Conservation (phyloP, 2,797 vertebrate genomes). For the Lates japonicus region DNA sequence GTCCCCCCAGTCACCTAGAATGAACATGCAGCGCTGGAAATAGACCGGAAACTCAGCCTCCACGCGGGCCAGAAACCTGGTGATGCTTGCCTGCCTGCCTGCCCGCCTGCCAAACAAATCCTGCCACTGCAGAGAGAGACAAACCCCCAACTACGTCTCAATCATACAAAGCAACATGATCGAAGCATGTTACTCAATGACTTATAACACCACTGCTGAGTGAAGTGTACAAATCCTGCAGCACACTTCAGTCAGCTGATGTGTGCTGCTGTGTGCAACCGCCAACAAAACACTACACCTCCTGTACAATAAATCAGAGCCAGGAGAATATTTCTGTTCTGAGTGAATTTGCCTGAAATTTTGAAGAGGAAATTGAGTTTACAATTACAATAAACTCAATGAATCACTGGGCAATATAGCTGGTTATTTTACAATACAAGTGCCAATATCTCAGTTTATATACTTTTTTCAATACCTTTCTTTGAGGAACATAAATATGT, state of each 20-base stretch:
- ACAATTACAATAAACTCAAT: background rate
- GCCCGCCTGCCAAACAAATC: slow-evolving; percentile 64
- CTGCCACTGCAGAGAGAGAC: slow-evolving; percentile 38
- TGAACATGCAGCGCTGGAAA: slow-evolving; percentile 81
- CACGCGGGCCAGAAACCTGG: slow-evolving; percentile 66
- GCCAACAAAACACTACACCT: slow-evolving; percentile 41
- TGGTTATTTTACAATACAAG: background rate
- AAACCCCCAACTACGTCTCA: slow-evolving; percentile 47
- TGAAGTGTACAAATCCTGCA: slow-evolving; percentile 40
- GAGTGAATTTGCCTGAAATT: background rate
- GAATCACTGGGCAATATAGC: background rate
- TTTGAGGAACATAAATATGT: background rate
- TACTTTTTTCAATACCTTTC: background rate
- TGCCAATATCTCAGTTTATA: background rate
- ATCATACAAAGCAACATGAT: slow-evolving; percentile 64
- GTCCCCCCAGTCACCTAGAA: slow-evolving; percentile 81
- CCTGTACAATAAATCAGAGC: slow-evolving; percentile 56
- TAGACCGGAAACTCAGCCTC: slow-evolving; percentile 81
- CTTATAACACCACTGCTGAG: slow-evolving; percentile 42
- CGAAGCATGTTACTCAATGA: slow-evolving; percentile 62
- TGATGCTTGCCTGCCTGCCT: slow-evolving; percentile 61
- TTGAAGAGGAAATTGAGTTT: background rate
- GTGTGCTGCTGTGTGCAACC: slow-evolving; percentile 50
- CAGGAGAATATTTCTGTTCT: slow-evolving; percentile 15
- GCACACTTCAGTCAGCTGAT: slow-evolving; percentile 53